Conservation (phyloP, 1,140 invertebrate genomes). For the Cephus cinctus region DNA sequence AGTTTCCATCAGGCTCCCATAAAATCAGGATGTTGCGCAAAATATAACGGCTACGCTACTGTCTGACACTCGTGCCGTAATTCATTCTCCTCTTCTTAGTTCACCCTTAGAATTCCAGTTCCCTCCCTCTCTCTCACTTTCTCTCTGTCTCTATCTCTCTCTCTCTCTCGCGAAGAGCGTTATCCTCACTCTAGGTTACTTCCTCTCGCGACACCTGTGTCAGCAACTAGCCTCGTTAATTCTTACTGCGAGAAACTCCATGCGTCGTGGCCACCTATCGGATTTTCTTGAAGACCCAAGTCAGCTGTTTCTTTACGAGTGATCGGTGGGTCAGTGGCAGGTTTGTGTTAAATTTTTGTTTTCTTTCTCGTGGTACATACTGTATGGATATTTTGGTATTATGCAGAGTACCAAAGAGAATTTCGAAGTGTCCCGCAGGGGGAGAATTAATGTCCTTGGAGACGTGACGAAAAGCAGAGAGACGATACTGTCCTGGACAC, state of each 20-base stretch:
- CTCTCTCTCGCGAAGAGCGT: background rate
- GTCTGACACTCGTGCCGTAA: conserved; percentile 48
- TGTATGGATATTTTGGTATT: no score
- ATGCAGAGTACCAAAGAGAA: no score
- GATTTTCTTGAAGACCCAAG: no score
- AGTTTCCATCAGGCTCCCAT: conserved; percentile 35
- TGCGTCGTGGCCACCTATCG: no score
- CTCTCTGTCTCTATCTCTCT: background rate
- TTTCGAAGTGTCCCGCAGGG: no score
- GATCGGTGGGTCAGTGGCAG: no score
- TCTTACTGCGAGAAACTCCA: no score
- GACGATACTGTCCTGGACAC: conserved; percentile 29
- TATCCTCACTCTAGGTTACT: no score
- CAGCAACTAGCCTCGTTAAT: conserved; percentile 57
- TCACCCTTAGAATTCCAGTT: conserved; percentile 2
- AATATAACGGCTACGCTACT: conserved; percentile 50
- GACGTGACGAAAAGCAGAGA: conserved; percentile 37
- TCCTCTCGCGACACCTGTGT: conserved; percentile 50
- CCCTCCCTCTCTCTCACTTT: conserved; percentile 23
- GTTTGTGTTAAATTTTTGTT: no score
- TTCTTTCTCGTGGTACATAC: no score
- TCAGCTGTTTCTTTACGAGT: no score
- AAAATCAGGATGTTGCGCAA: conserved; percentile 58
- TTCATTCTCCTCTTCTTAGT: conserved; percentile 45
- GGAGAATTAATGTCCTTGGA: conserved; percentile 22